Evolutionary conservation across 1,140 invertebrate species (phyloP), one percentile per base, ranked within the genome.

Genomic region (Bombus superbus): DNA sequence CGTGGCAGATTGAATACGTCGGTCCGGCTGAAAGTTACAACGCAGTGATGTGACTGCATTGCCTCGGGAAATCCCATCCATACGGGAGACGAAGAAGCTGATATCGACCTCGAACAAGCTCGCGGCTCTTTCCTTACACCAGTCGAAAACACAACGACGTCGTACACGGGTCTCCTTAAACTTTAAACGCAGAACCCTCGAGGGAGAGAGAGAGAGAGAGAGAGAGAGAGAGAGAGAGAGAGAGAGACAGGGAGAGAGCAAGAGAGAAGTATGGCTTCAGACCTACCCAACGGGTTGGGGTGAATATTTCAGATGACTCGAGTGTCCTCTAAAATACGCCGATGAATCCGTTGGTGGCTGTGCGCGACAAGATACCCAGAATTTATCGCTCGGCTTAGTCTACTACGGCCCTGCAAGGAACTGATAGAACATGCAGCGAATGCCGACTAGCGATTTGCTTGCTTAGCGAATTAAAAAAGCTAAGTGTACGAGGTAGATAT

Each of bases 271-370:
- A 35, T 64, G 72, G 22, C 47, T 79, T 38, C 47, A 85, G 76
- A 75, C 75, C n/a, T 35, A 78, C 18, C 86, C 64, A 85, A 53
- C 40, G 42, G 53, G 77, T 71, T n/a, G 77, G 57, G 72, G 71
- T 87, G 83, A 87, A 87, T 87, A 87, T 87, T 87, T 87, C 57
- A 87, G 77, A 53, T 72, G 77, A 81, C 86, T 87, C 77, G 77
- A 87, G 83, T 87, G 72, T 85, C 86, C 83, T 76, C 72, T 87
- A 81, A 85, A 81, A 87, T 83, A 76, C 71, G 72, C 64, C 83
- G 77, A 87, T 85, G 83, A 87, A 87, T 79, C 42, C 81, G 68
- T 69, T 35, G 66, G 75, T 40, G 28, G 62, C 32, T 68, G 69
- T 13, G 40, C 64, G 25, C 35, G 88, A 87, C 88, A 81, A 75